A percentile compares a stretch with the other conserved stretches of the same genome.
phyloP scores from a whole-genome alignment of 2,888 invertebrate genomes.

The Anthophora plumipes region DNA sequence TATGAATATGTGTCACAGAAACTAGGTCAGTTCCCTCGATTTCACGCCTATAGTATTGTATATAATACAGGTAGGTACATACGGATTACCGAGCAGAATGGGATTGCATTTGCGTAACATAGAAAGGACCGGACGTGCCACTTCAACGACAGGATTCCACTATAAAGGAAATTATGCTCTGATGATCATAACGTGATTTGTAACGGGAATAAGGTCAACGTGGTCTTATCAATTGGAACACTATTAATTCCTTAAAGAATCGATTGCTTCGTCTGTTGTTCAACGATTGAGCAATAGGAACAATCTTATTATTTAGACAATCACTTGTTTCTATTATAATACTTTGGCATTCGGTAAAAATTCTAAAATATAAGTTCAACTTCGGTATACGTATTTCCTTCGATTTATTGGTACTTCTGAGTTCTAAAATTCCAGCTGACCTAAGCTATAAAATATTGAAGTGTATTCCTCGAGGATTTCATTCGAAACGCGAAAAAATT shows the following conservation, averaged over 20 bases:
- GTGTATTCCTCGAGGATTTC: no score
- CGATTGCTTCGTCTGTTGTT: no score
- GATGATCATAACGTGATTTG: slow-evolving; percentile 22
- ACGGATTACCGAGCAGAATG: slow-evolving; percentile 43
- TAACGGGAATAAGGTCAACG: slow-evolving; percentile 2
- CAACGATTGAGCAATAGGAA: no score
- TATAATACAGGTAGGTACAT: slow-evolving; percentile 12
- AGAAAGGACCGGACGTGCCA: slow-evolving; percentile 58
- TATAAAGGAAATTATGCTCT: slow-evolving; percentile 33
- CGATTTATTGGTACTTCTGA: no score
- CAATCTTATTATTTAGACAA: no score
- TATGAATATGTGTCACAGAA: slow-evolving; percentile 68
- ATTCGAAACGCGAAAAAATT: no score
- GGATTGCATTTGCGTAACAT: slow-evolving; percentile 68
- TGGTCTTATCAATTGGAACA: neutral
- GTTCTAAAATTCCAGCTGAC: no score
- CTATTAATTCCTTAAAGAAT: neutral
- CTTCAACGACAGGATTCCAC: slow-evolving; percentile 38
- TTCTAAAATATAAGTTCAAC: no score
- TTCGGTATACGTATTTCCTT: no score
- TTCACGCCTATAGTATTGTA: slow-evolving; percentile 52
- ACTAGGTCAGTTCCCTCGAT: slow-evolving; percentile 62
- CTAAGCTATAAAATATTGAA: no score
- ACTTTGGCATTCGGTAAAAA: no score
- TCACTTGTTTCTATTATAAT: no score